Evolutionary conservation across 2,113 vertebrate genomes (phyloP), one percentile per base, ranked within the genome.

Genomic region (Embiotoca jacksoni): DNA sequence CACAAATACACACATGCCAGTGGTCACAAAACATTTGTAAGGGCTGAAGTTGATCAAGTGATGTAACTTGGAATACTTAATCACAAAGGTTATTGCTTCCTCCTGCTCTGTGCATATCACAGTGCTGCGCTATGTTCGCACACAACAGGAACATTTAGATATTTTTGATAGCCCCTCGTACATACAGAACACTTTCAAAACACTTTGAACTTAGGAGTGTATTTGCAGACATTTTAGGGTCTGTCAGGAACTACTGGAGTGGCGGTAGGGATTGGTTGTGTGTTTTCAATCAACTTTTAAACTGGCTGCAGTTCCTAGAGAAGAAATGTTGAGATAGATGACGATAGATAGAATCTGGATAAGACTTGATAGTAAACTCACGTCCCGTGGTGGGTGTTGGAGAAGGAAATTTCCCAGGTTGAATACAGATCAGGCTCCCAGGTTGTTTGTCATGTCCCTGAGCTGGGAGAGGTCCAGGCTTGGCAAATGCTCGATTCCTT

Each of bases 401-500:
- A 72, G 62, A 52, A 37, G 13, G 3, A 62, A 10, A 50, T 70
- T 67, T 71, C 15, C 57, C 14, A 39, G 32, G 16, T 54, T 69
- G 47, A 81, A 73, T 52, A 70, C 37, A 35, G 49, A 35, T 39
- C 31, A 58, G n/a, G 11, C 61, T 75, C 33, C 30, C 49, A 44
- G 30, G 47, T 49, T 52, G 4, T 73, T 63, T 58, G 74, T 61
- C 67, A 46, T 65, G 3, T 41, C 47, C 50, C 46, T 35, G 36
- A 44, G 47, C 31, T 59, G 39, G 44, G 35, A 61, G 39, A 78
- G 1, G 60, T 85, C 54, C 69, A 65, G 16, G 30, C 67, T 73
- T 71, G 41, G 44, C 8, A 4, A 85, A 56, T 67, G 33, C 62
- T 82, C 5, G 7, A 52, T 61, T 69, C 32, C 58, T 72, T 55